Percentiles rank a stretch among this genome's conserved stretches.
Evolutionary conservation across 2,888 invertebrate genomes (phyloP).

Genomic region (Dasysyrphus tricinctus): DNA sequence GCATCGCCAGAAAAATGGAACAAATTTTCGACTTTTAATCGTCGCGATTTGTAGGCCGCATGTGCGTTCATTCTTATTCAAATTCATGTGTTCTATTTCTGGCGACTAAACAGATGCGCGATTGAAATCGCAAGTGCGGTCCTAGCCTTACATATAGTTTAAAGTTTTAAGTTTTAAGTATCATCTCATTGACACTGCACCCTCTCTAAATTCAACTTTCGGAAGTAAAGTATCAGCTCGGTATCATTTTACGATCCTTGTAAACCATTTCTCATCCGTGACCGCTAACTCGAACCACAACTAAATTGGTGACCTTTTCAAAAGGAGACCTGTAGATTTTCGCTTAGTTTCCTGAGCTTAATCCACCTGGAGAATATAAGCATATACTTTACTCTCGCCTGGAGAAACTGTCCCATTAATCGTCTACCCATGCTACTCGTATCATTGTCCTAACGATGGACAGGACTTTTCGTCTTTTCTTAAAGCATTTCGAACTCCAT

Average conservation of each 20-base stretch:
- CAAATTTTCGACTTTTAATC: too few species aligned
- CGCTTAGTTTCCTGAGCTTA: slow-evolving; percentile 39
- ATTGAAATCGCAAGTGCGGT: too few species aligned
- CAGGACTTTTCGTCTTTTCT: slow-evolving; percentile 52
- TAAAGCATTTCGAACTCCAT: slow-evolving; percentile 38
- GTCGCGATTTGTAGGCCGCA: too few species aligned
- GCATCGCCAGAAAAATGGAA: too few species aligned
- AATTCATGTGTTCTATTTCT: too few species aligned
- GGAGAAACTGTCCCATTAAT: slow-evolving; percentile 46
- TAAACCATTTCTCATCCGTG: background rate
- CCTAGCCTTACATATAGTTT: too few species aligned
- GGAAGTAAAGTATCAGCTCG: background rate
- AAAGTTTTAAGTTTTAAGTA: too few species aligned
- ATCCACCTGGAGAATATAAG: slow-evolving; percentile 24
- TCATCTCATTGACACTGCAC: too few species aligned
- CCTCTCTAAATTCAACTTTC: too few species aligned
- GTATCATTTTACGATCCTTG: background rate
- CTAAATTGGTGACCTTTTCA: slow-evolving; percentile 50
- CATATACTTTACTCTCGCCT: slow-evolving; percentile 28
- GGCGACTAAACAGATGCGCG: too few species aligned
- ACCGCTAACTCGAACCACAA: background rate
- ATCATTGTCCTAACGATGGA: slow-evolving; percentile 32
- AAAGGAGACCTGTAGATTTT: slow-evolving; percentile 61
- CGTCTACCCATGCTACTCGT: slow-evolving; percentile 12
- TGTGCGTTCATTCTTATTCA: too few species aligned